phyloP scores from a whole-genome alignment of 2,888 invertebrate genomes.

The Zaprionus lineosus region DNA sequence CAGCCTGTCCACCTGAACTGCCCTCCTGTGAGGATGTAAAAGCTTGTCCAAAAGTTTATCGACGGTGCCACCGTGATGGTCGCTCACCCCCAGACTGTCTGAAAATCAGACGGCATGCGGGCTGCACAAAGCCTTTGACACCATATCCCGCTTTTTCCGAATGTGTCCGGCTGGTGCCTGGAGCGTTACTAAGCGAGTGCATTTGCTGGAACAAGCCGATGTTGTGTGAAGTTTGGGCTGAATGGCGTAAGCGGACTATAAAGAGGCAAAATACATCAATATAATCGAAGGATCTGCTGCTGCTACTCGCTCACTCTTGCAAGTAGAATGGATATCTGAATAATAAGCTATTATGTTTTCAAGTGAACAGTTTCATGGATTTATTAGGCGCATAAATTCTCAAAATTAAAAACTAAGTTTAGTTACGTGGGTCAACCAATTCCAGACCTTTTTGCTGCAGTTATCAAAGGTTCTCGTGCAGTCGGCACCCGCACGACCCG shows the following conservation, averaged over 20 bases:
- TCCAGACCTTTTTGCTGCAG: constrained; percentile 54
- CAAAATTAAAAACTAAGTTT: constrained; percentile 37
- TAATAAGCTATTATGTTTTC: too few relatives aligned
- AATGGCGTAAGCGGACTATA: too few relatives aligned
- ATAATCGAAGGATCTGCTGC: too few relatives aligned
- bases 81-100: constrained; percentile 49
- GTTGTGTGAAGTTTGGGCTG: constrained; percentile 59
- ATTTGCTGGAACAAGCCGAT: constrained; percentile 44
- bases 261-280: too few relatives aligned
- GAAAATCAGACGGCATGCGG: background rate
- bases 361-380: too few relatives aligned
- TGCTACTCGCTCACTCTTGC: too few relatives aligned
- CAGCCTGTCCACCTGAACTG: constrained; percentile 41
- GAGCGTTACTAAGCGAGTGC: constrained; percentile 48
- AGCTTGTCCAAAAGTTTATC: constrained; percentile 33
- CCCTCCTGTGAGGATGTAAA: background rate
- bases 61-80: constrained; percentile 51
- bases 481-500: constrained; percentile 67
- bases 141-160: constrained; percentile 65
- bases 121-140: constrained; percentile 50
- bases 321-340: too few relatives aligned
- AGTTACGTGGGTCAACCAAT: constrained; percentile 43
- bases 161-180: constrained; percentile 29
- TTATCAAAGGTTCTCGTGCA: constrained; percentile 62
- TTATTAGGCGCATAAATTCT: too few relatives aligned